Evolutionary conservation across 2,113 vertebrate genomes (phyloP), one percentile per base, ranked within the genome.

Genomic region (Murina feae): DNA sequence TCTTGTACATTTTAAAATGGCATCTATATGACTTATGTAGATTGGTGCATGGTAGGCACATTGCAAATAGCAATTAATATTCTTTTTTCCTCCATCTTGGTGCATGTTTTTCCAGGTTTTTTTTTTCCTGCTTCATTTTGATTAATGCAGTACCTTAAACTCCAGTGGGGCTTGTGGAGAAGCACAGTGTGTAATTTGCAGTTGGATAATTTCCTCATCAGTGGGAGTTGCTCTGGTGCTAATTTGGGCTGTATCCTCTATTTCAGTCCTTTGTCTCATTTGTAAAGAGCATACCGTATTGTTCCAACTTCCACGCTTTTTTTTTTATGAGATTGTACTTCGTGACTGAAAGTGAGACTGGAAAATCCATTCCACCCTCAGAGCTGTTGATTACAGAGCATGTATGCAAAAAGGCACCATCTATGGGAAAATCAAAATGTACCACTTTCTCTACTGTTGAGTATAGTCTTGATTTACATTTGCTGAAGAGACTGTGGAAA

Each of bases 151-250:
- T 69, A 85, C 74, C 84, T 89, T 2, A 21, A 93, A 63, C 32
- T 89, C 51, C 91, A 89, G 0, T 10, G 74, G 65, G 47, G 2
- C 69, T 90, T 35, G 4, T 18, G 9, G 9, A 1, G 51, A 30
- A 18, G 53, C 53, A 11, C 0, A 91, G 91, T 83, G 53, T 95
- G 75, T 90, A 85, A 96, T 97, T 96, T 2, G 91, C 2, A 90
- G 84, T 78, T 2, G 23, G 71, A 93, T 55, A 89, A 90, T 8
- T 96, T 93, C 93, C 95, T 96, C 91, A 95, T 96, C 95, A 96
- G 94, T 92, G 83, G 69, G 94, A 97, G 94, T 93, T 96, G 80
- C 89, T 75, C 89, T 53, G 60, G 76, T 91, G 93, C 96, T 97
- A 91, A 97, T 97, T 96, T 94, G 58, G 79, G 63, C 93, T 95